Conservation (phyloP, 2,113 vertebrate species). For the Cariama cristata region DNA sequence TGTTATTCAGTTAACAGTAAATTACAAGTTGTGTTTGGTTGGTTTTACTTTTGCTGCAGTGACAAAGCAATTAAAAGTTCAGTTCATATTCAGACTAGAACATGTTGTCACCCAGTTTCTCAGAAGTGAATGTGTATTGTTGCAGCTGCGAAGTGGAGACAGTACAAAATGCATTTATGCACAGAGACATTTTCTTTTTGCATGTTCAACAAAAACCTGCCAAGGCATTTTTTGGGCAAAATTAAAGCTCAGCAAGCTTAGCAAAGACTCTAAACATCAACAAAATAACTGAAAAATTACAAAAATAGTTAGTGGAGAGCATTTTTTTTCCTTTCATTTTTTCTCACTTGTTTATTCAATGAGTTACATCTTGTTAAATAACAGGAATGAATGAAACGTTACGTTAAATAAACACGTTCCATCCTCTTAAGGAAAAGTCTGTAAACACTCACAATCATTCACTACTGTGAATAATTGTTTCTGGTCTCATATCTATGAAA, state of each 20-base stretch:
- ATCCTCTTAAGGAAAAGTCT: neutral
- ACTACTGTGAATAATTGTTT: neutral
- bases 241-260: neutral
- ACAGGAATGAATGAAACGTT: neutral
- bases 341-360: neutral
- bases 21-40: neutral
- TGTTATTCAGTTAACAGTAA: neutral
- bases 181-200: neutral
- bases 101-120: neutral
- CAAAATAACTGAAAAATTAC: neutral
- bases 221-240: neutral
- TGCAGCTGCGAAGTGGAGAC: neutral
- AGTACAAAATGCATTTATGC: neutral
- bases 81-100: neutral
- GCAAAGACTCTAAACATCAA: neutral
- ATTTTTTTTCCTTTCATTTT: neutral
- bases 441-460: neutral
- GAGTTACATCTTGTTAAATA: neutral
- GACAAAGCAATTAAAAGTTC: neutral
- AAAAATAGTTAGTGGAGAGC: neutral
- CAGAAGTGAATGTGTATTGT: neutral
- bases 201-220: neutral
- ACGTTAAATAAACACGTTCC: neutral
- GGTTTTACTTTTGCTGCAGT: neutral
- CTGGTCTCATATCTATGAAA: neutral